Base-by-base conservation (phyloP, 2,113 vertebrate species). In the Lepisosteus oculatus region DNA sequence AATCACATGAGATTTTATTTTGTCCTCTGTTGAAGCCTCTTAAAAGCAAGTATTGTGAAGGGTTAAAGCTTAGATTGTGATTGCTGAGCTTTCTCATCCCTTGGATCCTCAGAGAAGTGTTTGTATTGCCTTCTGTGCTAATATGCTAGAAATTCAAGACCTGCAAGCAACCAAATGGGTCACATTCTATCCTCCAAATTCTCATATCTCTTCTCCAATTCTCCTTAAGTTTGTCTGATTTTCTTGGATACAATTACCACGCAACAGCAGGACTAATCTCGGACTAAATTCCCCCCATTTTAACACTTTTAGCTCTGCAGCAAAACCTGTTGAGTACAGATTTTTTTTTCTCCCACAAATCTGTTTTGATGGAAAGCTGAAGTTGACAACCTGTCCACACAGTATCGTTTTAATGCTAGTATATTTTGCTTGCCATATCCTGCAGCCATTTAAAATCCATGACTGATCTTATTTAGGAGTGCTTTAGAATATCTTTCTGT, bases 111-210 rank as follows among this genome's bases (percentile, higher is more conserved):
- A 90, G 86, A 86, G 81, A 73, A 87, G 87, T 88, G 89, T 91
- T 90, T 90, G 84, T 67, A 77, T 86, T 84, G 92, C 89, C 88
- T 92, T 92, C 89, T 92, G 91, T 92, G 87, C 88, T 91, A 84
- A 81, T 79, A 84, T 88, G 88, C 91, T 86, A 92, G 91, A 86
- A 73, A 72, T 79, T 85, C 75, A 81, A 85, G 86, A 88, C 85
- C 88, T 90, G 85, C 87, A 88, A 76, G 85, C 87, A 88, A 76
- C 82, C 85, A 83, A 85, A 86, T 81, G 83, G 85, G 84, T 80
- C 11, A 15, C 57, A 51, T 51, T 29, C 57, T 67, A 44, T 42
- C 57, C 13, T 80, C 79, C 85, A 83, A 86, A 79, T 87, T 85
- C 85, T 81, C 1, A 51, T 87, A 77, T 87, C 73, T 76, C 83